phyloP scores from a whole-genome alignment of 2,797 vertebrate species.

The Protosalanx chinensis region DNA sequence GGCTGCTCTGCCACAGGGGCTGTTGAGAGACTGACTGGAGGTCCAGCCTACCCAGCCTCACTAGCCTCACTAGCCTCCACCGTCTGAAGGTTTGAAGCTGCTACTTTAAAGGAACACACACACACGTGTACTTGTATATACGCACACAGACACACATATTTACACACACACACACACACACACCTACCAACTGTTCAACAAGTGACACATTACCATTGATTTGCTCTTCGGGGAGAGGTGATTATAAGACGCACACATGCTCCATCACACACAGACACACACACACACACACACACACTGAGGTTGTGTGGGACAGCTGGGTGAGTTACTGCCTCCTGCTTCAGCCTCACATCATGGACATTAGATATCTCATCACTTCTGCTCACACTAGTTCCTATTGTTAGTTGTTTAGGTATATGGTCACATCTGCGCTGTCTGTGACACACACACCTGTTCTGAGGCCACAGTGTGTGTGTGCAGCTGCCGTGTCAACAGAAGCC shows the following conservation, averaged over 20 bases:
- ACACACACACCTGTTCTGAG: not conserved
- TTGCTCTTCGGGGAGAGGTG: not conserved
- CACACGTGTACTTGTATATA: not conserved
- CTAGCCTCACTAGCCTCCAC: too few species aligned
- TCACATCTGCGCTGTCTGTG: slow-evolving; percentile 38
- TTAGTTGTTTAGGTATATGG: slow-evolving; percentile 36
- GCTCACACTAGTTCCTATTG: slow-evolving; percentile 62
- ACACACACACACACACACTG: slow-evolving; percentile 1
- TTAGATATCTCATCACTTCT: slow-evolving; percentile 56
- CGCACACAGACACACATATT: slow-evolving; percentile 1
- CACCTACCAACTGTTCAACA: not conserved
- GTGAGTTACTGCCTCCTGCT: slow-evolving; percentile 54
- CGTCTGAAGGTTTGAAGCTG: not conserved
- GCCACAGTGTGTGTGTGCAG: slow-evolving; percentile 11
- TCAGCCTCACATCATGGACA: slow-evolving; percentile 34
- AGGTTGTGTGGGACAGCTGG: slow-evolving; percentile 54
- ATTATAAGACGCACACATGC: not conserved
- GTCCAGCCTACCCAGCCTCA: too few species aligned
- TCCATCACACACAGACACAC: not conserved
- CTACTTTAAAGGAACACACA: not conserved
- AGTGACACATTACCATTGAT: not conserved
- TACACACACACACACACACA: slow-evolving; percentile 1
- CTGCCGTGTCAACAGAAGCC: slow-evolving; percentile 3
- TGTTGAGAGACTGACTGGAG: too few species aligned
- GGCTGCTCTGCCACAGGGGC: too few species aligned